Conservation (phyloP, 1,140 invertebrate genomes). For the Micrasema longulum region DNA sequence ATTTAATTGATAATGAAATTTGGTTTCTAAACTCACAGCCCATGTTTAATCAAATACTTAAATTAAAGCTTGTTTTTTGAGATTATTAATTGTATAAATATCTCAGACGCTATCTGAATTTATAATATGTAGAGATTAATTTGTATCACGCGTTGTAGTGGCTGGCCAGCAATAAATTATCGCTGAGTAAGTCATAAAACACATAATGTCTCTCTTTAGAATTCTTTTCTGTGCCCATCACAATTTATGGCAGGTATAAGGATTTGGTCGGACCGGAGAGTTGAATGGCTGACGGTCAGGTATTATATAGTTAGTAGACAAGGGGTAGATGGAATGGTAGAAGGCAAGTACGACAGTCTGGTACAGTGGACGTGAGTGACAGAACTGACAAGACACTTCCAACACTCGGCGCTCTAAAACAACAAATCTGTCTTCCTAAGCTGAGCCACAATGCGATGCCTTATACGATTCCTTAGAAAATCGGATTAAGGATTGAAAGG, state of each 20-base stretch:
- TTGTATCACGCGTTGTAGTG: slow-evolving; percentile 17
- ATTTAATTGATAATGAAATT: no score
- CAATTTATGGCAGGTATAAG: slow-evolving; percentile 39
- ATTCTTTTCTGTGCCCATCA: slow-evolving; percentile 11
- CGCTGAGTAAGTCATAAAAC: slow-evolving; percentile 36
- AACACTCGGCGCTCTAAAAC: slow-evolving; percentile 40
- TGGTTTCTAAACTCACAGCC: no score
- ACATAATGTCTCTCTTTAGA: slow-evolving; percentile 36
- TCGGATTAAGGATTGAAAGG: slow-evolving; percentile 49
- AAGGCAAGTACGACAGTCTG: no score
- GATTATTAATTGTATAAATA: no score
- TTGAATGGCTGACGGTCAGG: neutral
- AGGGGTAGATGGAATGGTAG: no score
- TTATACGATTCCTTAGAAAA: slow-evolving; percentile 47
- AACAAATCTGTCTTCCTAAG: slow-evolving; percentile 44
- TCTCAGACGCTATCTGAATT: neutral
- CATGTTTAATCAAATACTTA: no score
- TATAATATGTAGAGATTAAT: slow-evolving; percentile 2
- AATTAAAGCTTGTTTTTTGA: neutral
- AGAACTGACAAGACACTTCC: neutral
- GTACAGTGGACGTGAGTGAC: neutral
- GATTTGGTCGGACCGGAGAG: slow-evolving; percentile 19
- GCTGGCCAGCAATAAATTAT: slow-evolving; percentile 23
- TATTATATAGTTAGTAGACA: no score
- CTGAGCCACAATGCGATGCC: slow-evolving; percentile 21